Base-by-base conservation (phyloP, 2,113 vertebrate genomes). In the Alaudala cheleensis region DNA sequence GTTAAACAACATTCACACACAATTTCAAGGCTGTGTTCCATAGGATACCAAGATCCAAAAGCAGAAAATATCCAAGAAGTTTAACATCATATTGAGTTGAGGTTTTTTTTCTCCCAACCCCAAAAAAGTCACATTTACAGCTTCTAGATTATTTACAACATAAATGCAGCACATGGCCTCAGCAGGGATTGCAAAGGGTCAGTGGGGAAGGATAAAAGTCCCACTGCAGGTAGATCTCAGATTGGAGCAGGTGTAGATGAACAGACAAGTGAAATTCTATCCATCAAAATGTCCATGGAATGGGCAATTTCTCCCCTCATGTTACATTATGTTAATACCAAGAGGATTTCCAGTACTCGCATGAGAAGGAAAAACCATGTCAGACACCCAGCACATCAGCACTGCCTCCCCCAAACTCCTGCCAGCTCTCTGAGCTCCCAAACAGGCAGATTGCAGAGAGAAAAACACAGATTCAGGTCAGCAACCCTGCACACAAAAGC, bases 401-500 rank as follows among this genome's bases (percentile, higher is more conserved):
- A 91, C 44, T 96, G 96, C 94, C 94, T 96, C 95, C 93, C 81
- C 74, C 60, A 95, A 93, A 93, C 70, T 96, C 93, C 90, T 77
- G 64, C 66, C 96, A 97, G 96, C 62, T 90, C 86, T 77, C 95
- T 84, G 78, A 97, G 94, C 97, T 94, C 92, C 90, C 77, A 74
- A 92, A 84, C 85, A 93, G 44, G 29, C 74, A 95, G 93, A 97
- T 96, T 96, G 96, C 61, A 23, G 92, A 22, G 57, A 92, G 78
- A 95, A 90, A 90, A 96, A 97, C 37, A 94, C 91, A 98, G 97
- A 97, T 97, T 98, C 97, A 97, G 96, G 97, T 98, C 97, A 97
- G 94, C 95, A 97, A 96, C 96, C 88, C 88, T 65, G 82, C 97
- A 92, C 96, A 98, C 93, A 97, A 97, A 97, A 96, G 92, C 95